Conservation (phyloP, 2,888 invertebrate species). For the Stenodema calcarata region DNA sequence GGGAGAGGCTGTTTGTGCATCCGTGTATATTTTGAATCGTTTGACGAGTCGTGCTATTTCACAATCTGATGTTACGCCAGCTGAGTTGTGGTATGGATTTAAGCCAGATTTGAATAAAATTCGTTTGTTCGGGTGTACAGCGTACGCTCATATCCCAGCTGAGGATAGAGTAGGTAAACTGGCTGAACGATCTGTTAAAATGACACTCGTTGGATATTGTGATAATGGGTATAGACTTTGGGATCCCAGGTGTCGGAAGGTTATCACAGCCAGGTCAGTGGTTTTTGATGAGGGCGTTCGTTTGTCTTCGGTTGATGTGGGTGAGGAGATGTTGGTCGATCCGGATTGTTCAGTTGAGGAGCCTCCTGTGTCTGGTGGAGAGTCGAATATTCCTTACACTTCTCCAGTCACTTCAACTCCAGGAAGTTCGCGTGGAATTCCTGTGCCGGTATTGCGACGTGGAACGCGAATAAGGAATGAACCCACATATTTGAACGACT, state of each 20-base stretch:
- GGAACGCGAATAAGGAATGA: background rate
- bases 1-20: slow-evolving; percentile 59
- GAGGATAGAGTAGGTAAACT: background rate
- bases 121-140: too few species aligned
- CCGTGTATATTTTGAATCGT: slow-evolving; percentile 55
- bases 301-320: background rate
- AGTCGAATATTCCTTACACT: background rate
- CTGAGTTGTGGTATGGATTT: background rate
- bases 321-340: background rate
- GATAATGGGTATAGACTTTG: background rate
- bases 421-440: background rate
- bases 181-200: background rate
- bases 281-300: background rate
- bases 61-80: background rate
- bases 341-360: background rate
- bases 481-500: background rate
- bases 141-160: background rate
- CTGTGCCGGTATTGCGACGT: background rate
- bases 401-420: background rate
- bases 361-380: background rate
- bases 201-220: background rate
- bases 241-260: background rate
- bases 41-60: background rate
- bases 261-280: too few species aligned
- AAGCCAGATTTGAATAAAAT: background rate